A percentile compares a stretch with the other conserved stretches of the same genome.
These are phyloP conservation scores for Archaeoteleia sp. DNA, from an alignment of 2,888 invertebrate genomes.

Conservation along the genomic window DNA sequence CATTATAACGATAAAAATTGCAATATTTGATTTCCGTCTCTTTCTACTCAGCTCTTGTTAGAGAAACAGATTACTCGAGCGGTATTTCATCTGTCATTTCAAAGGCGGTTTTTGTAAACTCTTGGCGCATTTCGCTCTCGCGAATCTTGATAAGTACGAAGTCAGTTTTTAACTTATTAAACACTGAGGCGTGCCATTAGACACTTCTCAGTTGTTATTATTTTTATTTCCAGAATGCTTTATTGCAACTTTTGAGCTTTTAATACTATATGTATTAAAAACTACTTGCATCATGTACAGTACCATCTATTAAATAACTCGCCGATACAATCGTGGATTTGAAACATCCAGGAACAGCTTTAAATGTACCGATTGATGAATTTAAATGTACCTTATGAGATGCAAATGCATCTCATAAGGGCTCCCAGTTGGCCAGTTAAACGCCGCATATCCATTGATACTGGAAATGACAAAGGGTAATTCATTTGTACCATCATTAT, in stretches of 20 bases:
- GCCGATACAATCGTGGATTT: conserved; percentile 8
- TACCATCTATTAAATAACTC: conserved; percentile 14
- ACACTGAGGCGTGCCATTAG: no score
- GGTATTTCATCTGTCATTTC: no score
- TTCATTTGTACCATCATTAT: conserved; percentile 21
- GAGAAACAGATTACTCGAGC: no score
- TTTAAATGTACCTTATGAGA: no score
- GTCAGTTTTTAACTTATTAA: no score
- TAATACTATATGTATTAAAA: background rate
- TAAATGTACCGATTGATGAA: conserved; percentile 8
- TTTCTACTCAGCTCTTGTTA: no score
- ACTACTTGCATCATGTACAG: conserved; percentile 10
- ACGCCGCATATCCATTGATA: background rate
- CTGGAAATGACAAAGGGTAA: conserved; percentile 14
- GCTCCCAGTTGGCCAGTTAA: conserved; percentile 19
- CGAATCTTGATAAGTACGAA: no score
- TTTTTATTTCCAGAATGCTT: conserved; percentile 8
- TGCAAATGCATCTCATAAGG: conserved; percentile 19
- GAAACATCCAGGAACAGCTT: conserved; percentile 3
- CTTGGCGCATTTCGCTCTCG: no score
- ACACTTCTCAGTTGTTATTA: no score
- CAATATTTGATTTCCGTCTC: no score
- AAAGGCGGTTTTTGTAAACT: no score
- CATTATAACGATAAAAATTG: no score
- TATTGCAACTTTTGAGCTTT: background rate